A percentile compares a stretch with the other conserved stretches of the same genome.
Evolutionary conservation across 2,888 invertebrate genomes (phyloP).

Genomic region (Lepidochrysops patricia): DNA sequence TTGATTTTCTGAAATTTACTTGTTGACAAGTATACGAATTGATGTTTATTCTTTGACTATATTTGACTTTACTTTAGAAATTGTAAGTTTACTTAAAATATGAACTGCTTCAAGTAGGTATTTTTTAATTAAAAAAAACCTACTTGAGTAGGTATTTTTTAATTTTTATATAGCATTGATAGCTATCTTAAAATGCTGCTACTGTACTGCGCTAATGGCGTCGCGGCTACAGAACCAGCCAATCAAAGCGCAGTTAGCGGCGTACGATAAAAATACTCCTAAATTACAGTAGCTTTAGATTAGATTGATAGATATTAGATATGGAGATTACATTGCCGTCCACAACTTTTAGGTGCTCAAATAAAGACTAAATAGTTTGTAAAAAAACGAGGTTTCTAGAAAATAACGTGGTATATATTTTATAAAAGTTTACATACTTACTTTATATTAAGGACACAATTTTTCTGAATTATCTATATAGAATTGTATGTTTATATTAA

Average conservation of each 20-base stretch:
- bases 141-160: too few species aligned
- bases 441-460: slow-evolving; percentile 40
- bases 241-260: too few species aligned
- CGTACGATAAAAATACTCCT: too few species aligned
- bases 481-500: slow-evolving; percentile 14
- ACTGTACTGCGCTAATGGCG: too few species aligned
- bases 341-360: slow-evolving; percentile 37
- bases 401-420: slow-evolving; percentile 74
- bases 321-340: slow-evolving; percentile 7
- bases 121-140: too few species aligned
- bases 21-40: neutral
- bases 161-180: too few species aligned
- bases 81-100: too few species aligned
- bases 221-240: too few species aligned
- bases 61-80: neutral
- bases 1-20: neutral
- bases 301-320: too few species aligned
- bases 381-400: slow-evolving; percentile 42
- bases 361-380: slow-evolving; percentile 22
- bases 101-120: too few species aligned
- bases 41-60: neutral
- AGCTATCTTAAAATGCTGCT: too few species aligned
- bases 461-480: slow-evolving; percentile 26
- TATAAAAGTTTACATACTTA: slow-evolving; percentile 57
- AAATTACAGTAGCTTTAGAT: too few species aligned